Evolutionary conservation across 1,140 invertebrate species (phyloP).

Genomic region (Tetraneura akinire): DNA sequence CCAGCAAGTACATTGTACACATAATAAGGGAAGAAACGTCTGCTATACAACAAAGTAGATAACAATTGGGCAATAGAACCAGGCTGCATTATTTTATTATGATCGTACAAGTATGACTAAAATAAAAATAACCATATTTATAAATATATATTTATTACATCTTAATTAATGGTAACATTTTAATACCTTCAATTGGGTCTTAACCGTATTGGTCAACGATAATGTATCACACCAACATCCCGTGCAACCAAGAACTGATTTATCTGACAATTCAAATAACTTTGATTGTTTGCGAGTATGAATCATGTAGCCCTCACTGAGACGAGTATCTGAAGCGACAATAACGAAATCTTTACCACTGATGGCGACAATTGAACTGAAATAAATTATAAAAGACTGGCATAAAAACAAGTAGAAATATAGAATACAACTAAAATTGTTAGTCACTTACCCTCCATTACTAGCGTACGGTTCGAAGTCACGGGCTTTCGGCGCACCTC

Average conservation of each 20-base stretch:
- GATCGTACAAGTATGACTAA: slow-evolving; percentile 94
- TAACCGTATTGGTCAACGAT: slow-evolving; percentile 82
- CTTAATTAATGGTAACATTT: too few relatives aligned
- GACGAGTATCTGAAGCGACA: slow-evolving; percentile 86
- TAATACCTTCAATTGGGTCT: slow-evolving; percentile 78
- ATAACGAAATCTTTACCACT: slow-evolving; percentile 88
- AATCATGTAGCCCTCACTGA: slow-evolving; percentile 89
- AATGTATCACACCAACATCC: slow-evolving; percentile 99
- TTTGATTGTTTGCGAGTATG: slow-evolving; percentile 85
- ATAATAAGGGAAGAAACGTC: slow-evolving; percentile 98
- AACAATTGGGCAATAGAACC: slow-evolving; percentile 92
- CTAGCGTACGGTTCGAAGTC: slow-evolving; percentile 45
- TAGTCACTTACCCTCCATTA: slow-evolving; percentile 36
- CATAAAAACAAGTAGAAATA: background rate
- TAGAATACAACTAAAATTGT: too few relatives aligned
- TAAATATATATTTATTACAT: too few relatives aligned
- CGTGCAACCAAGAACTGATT: slow-evolving; percentile 82
- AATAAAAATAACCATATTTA: slow-evolving; percentile 53
- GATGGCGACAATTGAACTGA: slow-evolving; percentile 84
- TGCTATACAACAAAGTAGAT: slow-evolving; percentile 93
- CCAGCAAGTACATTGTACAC: slow-evolving; percentile 94
- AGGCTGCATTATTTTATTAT: slow-evolving; percentile 91
- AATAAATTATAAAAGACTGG: slow-evolving; percentile 52
- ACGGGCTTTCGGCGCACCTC: slow-evolving; percentile 1
- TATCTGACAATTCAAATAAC: slow-evolving; percentile 75